Conservation (phyloP, 2,888 invertebrate genomes). For the Ametastegia equiseti region DNA sequence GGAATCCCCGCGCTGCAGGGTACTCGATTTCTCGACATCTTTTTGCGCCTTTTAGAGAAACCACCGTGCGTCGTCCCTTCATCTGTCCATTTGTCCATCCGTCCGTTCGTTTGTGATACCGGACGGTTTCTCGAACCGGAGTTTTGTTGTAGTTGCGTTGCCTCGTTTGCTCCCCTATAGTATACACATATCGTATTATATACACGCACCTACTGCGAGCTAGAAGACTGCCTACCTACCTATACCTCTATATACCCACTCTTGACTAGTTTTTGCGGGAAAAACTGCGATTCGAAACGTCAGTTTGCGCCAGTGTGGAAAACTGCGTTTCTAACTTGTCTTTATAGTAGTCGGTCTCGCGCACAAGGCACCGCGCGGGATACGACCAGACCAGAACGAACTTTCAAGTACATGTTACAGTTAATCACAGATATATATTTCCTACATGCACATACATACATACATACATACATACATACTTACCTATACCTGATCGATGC, state of each 20-base stretch:
- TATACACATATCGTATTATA: too few species aligned
- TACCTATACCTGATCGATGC: constrained; percentile 12
- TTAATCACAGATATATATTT: constrained; percentile 9
- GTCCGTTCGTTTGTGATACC: neutral
- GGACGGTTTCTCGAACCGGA: constrained; percentile 37
- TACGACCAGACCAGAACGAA: neutral
- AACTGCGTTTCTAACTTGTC: constrained; percentile 19
- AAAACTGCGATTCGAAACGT: constrained; percentile 33
- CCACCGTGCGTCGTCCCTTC: constrained; percentile 49
- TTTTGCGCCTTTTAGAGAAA: constrained; percentile 59
- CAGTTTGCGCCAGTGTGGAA: constrained; percentile 5
- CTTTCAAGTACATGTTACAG: constrained; percentile 3
- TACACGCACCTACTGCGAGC: too few species aligned
- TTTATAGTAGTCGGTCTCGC: neutral
- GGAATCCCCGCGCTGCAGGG: constrained; percentile 45
- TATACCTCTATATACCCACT: neutral
- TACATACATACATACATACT: too few species aligned
- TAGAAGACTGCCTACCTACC: neutral
- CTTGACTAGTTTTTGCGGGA: constrained; percentile 16
- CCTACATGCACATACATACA: too few species aligned
- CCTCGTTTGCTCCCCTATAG: constrained; percentile 16
- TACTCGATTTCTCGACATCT: constrained; percentile 59
- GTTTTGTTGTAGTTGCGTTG: constrained; percentile 24
- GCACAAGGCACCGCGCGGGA: too few species aligned
- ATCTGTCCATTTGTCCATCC: constrained; percentile 28